These are phyloP conservation scores for Cryptotis parvus DNA, from an alignment of 2,113 vertebrate genomes.

Conservation along the genomic window DNA sequence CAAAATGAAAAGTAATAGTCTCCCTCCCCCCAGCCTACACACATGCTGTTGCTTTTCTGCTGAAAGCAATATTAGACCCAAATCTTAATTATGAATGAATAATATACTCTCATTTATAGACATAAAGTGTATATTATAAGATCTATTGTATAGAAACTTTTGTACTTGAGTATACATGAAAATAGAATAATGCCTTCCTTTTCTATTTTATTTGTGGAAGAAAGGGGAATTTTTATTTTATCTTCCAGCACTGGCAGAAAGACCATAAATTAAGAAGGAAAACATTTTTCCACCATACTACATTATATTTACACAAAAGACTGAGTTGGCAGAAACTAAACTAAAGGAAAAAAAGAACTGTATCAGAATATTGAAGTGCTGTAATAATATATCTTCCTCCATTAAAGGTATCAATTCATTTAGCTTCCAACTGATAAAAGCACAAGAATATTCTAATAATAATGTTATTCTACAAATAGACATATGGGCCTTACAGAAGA, in stretches of 20 bases:
- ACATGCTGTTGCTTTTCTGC: slow-evolving; percentile 26
- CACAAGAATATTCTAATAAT: slow-evolving; percentile 43
- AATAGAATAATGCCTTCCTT: neutral
- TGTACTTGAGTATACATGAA: slow-evolving; percentile 45
- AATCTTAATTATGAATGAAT: slow-evolving; percentile 56
- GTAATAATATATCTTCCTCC: slow-evolving; percentile 13
- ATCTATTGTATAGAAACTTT: neutral
- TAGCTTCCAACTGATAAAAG: slow-evolving; percentile 69
- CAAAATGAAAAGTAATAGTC: slow-evolving; percentile 65
- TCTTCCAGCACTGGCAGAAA: neutral
- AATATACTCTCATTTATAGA: slow-evolving; percentile 49
- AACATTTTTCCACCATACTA: neutral
- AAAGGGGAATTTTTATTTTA: neutral
- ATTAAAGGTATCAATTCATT: slow-evolving; percentile 47
- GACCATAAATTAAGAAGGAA: neutral
- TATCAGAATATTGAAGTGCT: neutral
- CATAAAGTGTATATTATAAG: neutral
- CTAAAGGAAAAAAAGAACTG: slow-evolving; percentile 9
- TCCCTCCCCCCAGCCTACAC: neutral
- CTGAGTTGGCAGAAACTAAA: neutral
- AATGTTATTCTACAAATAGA: slow-evolving; percentile 63
- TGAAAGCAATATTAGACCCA: slow-evolving; percentile 54
- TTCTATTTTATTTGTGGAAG: slow-evolving; percentile 25
- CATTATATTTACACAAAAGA: neutral
- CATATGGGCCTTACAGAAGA: slow-evolving; percentile 58